Evolutionary conservation across 2,888 invertebrate genomes (phyloP).

Genomic region (Ophion obscuratus): DNA sequence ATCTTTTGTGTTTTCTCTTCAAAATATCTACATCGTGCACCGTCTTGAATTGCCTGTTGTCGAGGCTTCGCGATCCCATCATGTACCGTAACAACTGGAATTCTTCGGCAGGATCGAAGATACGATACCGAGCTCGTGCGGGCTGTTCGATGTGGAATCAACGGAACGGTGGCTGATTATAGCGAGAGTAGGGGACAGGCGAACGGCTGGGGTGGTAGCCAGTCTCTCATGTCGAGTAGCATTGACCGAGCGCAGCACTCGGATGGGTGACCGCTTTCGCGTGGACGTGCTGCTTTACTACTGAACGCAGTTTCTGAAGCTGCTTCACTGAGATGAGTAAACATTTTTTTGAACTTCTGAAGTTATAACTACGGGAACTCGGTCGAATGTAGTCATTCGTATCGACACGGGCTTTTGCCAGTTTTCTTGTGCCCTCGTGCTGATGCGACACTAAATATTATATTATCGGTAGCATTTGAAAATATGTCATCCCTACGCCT

Average conservation of each 20-base stretch:
- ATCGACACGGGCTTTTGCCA: too few species aligned
- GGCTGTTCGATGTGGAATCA: neutral
- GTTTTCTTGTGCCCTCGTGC: too few species aligned
- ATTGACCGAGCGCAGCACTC: neutral
- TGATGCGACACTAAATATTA: too few species aligned
- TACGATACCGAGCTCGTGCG: neutral
- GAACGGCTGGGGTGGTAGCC: neutral
- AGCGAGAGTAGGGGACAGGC: neutral
- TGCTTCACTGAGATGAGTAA: too few species aligned
- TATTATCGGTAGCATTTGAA: too few species aligned
- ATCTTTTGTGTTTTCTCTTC: slow-evolving; percentile 31
- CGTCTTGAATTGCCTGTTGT: slow-evolving; percentile 26
- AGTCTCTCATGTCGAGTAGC: neutral
- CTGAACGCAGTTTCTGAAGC: neutral
- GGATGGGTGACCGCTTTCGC: neutral
- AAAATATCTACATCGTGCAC: slow-evolving; percentile 46
- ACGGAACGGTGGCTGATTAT: neutral
- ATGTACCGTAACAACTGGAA: neutral
- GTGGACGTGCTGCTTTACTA: neutral
- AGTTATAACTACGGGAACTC: too few species aligned
- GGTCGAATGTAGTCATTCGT: too few species aligned
- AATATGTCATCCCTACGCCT: too few species aligned
- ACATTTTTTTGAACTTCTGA: too few species aligned
- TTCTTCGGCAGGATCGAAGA: slow-evolving; percentile 3
- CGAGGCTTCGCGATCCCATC: slow-evolving; percentile 17